Conservation (phyloP, 2,113 vertebrate species). For the Corythornis vintsioides region DNA sequence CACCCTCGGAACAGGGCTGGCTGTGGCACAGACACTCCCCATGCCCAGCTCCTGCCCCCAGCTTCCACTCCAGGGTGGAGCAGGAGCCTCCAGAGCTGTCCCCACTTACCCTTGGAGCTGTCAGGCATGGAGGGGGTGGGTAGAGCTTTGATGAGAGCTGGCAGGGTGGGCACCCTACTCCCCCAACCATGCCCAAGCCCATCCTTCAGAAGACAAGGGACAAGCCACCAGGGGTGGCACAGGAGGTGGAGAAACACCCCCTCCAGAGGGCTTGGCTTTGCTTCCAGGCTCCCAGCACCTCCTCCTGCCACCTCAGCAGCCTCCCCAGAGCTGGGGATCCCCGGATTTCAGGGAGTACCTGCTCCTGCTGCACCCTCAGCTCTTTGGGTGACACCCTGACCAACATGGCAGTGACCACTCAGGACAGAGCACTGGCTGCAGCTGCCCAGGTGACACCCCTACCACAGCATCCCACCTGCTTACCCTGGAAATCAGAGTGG, state of each 20-base stretch:
- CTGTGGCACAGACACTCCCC: neutral
- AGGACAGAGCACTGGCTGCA: neutral
- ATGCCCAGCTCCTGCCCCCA: neutral
- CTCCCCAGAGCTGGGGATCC: neutral
- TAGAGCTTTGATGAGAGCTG: neutral
- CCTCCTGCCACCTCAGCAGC: neutral
- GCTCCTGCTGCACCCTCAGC: neutral
- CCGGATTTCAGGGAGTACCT: accelerated
- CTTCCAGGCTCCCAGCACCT: neutral
- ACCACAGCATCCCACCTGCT: neutral
- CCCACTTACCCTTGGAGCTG: conserved; percentile 64
- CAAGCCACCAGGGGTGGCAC: conserved; percentile 6
- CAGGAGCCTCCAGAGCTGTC: neutral
- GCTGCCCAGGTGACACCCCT: neutral
- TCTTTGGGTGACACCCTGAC: neutral
- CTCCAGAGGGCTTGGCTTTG: conserved; percentile 12
- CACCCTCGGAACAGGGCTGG: neutral
- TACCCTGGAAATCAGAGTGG: neutral
- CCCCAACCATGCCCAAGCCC: conserved; percentile 25
- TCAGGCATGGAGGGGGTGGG: conserved; percentile 10
- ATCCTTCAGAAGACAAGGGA: conserved; percentile 72
- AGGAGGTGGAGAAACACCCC: conserved; percentile 14
- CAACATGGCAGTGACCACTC: accelerated
- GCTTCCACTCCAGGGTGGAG: conserved; percentile 55
- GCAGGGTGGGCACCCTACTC: neutral